Evolutionary conservation across 2,797 vertebrate genomes (phyloP).

Genomic region (Limnodromus scolopaceus): DNA sequence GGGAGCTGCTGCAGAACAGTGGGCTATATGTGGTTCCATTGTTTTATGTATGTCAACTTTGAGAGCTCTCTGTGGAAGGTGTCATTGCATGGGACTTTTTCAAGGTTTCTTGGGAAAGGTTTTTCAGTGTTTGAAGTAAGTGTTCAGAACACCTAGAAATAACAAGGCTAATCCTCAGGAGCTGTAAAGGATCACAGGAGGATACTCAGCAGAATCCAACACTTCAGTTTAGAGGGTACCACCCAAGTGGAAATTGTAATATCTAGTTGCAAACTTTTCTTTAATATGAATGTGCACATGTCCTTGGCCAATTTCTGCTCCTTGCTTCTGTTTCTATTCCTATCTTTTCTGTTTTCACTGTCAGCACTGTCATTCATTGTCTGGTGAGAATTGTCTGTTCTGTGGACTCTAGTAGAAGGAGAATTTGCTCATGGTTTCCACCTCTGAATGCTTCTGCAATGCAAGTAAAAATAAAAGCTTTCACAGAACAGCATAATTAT

Average conservation of each 20-base stretch:
- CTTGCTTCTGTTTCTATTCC: neutral
- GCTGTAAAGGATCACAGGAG: neutral
- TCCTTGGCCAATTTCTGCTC: neutral
- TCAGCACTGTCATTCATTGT: neutral
- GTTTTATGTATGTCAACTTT: neutral
- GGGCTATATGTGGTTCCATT: rapidly evolving
- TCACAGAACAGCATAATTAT: neutral
- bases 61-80: neutral
- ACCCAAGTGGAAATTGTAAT: neutral
- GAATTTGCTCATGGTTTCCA: neutral
- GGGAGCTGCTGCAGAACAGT: neutral
- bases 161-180: neutral
- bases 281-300: neutral
- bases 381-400: neutral
- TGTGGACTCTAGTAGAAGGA: neutral
- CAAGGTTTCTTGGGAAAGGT: neutral
- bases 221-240: rapidly evolving
- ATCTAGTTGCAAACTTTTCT: neutral
- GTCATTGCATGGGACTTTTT: neutral
- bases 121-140: neutral
- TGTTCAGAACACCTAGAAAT: neutral
- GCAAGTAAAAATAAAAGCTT: neutral
- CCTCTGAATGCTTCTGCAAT: neutral
- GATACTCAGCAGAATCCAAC: neutral
- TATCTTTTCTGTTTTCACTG: neutral